Percentiles rank a stretch among this genome's conserved stretches.
Conservation (phyloP, 2,113 vertebrate species). For the chimpanzee (Pan troglodytes) region NHGRI_mPanTro3-v2.1_pri NC_072408.2:100981501-100982000, state of each 20-base stretch:
- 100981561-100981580: slow-evolving; percentile 27
- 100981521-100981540: slow-evolving; percentile 60
- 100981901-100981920: slow-evolving; percentile 78
- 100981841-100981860: slow-evolving; percentile 43
- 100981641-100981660: slow-evolving; percentile 53
- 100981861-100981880: slow-evolving; percentile 69
- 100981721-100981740: neutral
- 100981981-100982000: neutral
- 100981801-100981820: neutral
- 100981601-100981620: slow-evolving; percentile 55
- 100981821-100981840: neutral
- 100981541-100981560: slow-evolving; percentile 47
- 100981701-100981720: neutral
- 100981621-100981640: slow-evolving; percentile 56
- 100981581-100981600: slow-evolving; percentile 72
- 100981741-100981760: neutral
- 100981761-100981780: neutral
- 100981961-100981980: neutral
- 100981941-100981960: slow-evolving; percentile 55
- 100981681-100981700: slow-evolving; percentile 46
- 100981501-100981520: slow-evolving; percentile 60
- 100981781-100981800: neutral
- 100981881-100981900: slow-evolving; percentile 76
- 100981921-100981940: slow-evolving; percentile 51
- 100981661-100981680: slow-evolving; percentile 52